These are phyloP conservation scores for Pseudolaguvia tuberculata DNA, from an alignment of 2,113 vertebrate species.

Conservation along the genomic window DNA sequence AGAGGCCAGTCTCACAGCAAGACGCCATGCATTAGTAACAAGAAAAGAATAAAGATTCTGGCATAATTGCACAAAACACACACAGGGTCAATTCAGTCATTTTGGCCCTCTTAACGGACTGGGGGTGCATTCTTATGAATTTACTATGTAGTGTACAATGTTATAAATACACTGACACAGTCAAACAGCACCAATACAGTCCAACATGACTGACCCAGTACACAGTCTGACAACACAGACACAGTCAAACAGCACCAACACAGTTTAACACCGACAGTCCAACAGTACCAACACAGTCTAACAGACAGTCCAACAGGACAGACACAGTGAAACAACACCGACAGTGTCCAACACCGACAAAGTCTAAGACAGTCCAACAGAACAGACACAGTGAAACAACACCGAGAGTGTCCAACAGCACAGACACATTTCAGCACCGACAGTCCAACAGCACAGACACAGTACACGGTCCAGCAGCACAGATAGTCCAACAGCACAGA, in stretches of 20 bases:
- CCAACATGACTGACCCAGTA: neutral
- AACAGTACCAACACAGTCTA: neutral
- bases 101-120: neutral
- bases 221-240: neutral
- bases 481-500: neutral
- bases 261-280: too few relatives aligned
- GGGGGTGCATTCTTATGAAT: neutral
- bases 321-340: neutral
- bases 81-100: neutral
- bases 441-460: neutral
- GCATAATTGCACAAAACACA: conserved; percentile 17
- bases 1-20: conserved; percentile 22
- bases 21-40: conserved; percentile 20
- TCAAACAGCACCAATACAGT: too few relatives aligned
- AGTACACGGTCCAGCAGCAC: too few relatives aligned
- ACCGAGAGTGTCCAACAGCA: too few relatives aligned
- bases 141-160: too few relatives aligned
- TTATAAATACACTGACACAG: too few relatives aligned
- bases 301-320: neutral
- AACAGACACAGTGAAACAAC: neutral
- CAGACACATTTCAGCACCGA: too few relatives aligned
- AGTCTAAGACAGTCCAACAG: neutral
- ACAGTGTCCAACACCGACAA: neutral
- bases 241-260: neutral
- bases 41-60: conserved; percentile 9